Percentiles rank a stretch among this genome's conserved stretches.
Conservation (phyloP, 2,797 vertebrate genomes). For the Alosa sapidissima region DNA sequence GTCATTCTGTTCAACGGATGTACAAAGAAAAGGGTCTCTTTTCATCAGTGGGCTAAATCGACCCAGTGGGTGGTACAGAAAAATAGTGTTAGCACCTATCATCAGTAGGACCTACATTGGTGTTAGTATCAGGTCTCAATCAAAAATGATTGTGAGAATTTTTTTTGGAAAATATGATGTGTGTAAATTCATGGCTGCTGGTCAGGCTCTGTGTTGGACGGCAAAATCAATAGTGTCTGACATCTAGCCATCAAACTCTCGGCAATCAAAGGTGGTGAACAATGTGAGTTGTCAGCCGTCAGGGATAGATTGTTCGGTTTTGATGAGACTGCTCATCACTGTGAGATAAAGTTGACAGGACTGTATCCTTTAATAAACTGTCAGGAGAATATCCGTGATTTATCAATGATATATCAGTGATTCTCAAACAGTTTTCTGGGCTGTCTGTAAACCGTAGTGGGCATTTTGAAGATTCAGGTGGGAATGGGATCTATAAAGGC, state of each 20-base stretch:
- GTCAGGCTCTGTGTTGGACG: not conserved
- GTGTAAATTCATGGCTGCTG: not conserved
- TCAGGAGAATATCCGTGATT: not conserved
- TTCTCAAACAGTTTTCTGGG: not conserved
- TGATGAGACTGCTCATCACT: conserved; percentile 4
- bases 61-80: not conserved
- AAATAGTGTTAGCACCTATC: not conserved
- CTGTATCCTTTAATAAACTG: conserved; percentile 12
- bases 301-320: not conserved
- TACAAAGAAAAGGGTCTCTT: not conserved
- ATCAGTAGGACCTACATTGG: not conserved
- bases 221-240: not conserved
- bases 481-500: not conserved
- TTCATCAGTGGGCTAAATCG: not conserved
- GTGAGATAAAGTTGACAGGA: not conserved
- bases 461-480: not conserved
- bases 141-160: not conserved
- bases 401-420: not conserved
- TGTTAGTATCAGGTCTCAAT: not conserved
- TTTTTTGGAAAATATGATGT: not conserved
- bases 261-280: not conserved
- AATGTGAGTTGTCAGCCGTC: not conserved
- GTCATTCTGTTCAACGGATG: not conserved
- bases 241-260: conserved; percentile 6
- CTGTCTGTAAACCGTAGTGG: not conserved